phyloP scores from a whole-genome alignment of 2,797 vertebrate genomes.

The Crax fasciolata region DNA sequence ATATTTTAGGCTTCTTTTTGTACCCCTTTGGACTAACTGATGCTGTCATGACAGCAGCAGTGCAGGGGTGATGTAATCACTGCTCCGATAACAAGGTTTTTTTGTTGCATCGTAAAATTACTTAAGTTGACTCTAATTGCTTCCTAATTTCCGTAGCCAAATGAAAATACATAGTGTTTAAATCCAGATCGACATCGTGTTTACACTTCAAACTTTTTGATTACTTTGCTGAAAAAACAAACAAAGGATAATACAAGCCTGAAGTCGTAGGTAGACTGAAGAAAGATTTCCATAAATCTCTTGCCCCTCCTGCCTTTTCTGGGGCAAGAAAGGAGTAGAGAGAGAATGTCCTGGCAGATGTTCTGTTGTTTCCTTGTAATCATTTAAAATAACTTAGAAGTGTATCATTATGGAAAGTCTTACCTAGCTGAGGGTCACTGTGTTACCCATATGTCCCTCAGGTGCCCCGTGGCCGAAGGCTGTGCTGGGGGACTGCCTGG shows the following conservation, averaged over 20 bases:
- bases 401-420: background rate
- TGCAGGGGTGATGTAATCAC: background rate
- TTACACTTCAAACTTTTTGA: background rate
- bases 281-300: background rate
- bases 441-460: background rate
- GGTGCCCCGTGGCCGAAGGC: background rate
- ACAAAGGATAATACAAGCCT: background rate
- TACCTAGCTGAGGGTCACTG: fast-evolving
- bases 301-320: background rate
- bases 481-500: background rate
- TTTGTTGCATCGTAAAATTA: constrained; percentile 28
- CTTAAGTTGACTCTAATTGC: background rate
- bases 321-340: background rate
- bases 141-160: background rate
- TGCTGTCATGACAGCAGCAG: background rate
- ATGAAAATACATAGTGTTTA: background rate
- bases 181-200: background rate
- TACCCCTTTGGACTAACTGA: fast-evolving
- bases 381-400: background rate
- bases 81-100: fast-evolving
- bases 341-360: background rate
- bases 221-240: background rate
- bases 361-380: background rate
- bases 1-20: background rate
- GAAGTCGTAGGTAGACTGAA: background rate